Percentiles rank a stretch among this genome's conserved stretches.
Evolutionary conservation across 2,888 invertebrate genomes (phyloP).

Genomic region (Ellobium chinense): DNA sequence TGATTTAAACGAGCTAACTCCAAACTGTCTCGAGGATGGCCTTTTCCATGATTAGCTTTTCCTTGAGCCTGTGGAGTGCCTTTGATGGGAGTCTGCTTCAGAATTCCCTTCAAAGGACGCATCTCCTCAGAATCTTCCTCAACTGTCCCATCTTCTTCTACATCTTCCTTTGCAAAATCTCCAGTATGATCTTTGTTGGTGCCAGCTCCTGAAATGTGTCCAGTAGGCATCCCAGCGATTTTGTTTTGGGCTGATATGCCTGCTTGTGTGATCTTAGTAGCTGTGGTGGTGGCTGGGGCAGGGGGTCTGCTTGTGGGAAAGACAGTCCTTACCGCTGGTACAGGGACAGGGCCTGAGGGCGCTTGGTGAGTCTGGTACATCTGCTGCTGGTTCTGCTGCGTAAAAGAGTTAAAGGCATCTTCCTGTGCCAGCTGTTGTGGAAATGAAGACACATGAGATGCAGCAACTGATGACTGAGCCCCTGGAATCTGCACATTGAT

Average conservation of each 20-base stretch:
- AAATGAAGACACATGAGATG: background rate
- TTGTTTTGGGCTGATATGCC: background rate
- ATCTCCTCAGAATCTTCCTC: conserved; percentile 23
- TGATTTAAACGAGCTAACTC: conserved; percentile 23
- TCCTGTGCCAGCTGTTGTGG: background rate
- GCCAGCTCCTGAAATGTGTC: background rate
- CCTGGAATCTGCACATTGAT: background rate
- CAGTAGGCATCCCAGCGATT: background rate
- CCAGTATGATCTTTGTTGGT: background rate
- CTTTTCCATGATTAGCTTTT: background rate
- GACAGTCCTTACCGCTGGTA: conserved; percentile 47
- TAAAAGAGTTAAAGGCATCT: background rate
- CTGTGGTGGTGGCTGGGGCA: conserved; percentile 2
- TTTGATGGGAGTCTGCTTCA: conserved; percentile 27
- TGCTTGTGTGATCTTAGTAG: background rate
- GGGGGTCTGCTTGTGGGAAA: conserved; percentile 30
- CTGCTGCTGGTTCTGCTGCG: background rate
- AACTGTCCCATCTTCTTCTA: background rate
- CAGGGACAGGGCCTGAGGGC: conserved; percentile 36
- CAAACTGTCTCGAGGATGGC: conserved; percentile 23
- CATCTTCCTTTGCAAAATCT: background rate
- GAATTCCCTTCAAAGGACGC: conserved; percentile 33
- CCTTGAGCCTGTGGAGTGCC: background rate
- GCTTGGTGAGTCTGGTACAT: background rate
- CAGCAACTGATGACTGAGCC: background rate